Conservation (phyloP, 2,888 invertebrate species). For the Zeuzera pyrina region DNA sequence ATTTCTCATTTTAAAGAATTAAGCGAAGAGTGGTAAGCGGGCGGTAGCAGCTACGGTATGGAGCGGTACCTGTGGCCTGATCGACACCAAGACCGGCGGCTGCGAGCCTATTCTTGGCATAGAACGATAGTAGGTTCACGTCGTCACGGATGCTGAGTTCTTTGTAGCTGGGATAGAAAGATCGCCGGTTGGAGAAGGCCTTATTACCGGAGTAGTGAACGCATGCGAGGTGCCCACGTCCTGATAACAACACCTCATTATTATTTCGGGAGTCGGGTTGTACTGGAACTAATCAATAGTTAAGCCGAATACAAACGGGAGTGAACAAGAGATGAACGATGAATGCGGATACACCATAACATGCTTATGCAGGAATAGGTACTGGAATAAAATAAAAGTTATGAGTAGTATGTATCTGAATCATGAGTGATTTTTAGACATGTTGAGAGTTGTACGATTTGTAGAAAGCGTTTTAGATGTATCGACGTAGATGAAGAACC, state of each 20-base stretch:
- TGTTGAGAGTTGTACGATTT: too few species aligned
- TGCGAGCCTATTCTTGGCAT: constrained; percentile 84
- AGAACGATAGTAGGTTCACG: constrained; percentile 90
- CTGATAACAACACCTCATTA: constrained; percentile 71
- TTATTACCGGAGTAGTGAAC: constrained; percentile 88
- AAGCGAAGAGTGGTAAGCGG: constrained; percentile 55
- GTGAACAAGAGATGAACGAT: too few species aligned
- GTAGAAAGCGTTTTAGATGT: too few species aligned
- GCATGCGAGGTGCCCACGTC: constrained; percentile 88
- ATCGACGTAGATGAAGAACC: too few species aligned
- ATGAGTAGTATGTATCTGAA: too few species aligned
- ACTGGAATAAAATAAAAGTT: too few species aligned
- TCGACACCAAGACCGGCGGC: constrained; percentile 70
- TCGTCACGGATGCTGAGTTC: constrained; percentile 87
- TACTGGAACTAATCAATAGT: constrained; percentile 37
- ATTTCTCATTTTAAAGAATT: constrained; percentile 43
- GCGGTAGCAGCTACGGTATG: constrained; percentile 48
- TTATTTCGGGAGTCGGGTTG: constrained; percentile 53
- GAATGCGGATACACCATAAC: too few species aligned
- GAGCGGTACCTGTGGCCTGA: constrained; percentile 63
- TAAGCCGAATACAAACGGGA: constrained; percentile 30
- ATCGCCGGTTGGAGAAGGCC: constrained; percentile 82
- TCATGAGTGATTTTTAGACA: too few species aligned
- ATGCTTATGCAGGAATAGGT: too few species aligned
- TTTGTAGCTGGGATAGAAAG: constrained; percentile 80